Evolutionary conservation across 2,113 vertebrate species (phyloP), one percentile per base, ranked within the genome.

Genomic region (Picathartes gymnocephalus): DNA sequence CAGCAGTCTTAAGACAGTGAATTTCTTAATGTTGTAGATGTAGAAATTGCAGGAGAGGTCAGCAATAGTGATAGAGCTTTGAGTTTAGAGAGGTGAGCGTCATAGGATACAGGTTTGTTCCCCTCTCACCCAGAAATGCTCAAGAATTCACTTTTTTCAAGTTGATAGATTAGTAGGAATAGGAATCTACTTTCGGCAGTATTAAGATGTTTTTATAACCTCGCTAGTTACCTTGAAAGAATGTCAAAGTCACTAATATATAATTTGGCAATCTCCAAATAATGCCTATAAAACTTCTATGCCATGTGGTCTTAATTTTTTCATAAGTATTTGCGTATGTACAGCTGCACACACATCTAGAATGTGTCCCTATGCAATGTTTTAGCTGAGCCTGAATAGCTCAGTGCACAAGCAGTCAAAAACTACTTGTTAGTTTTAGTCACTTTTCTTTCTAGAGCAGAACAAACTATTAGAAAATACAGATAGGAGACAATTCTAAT

Each of bases 141-240:
- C 12, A 48, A 44, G 16, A 31, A 28, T 50, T 45, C 8, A 5
- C 18, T 48, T 65, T 45, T 85, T 82, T 65, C n/a, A 72, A 72
- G 50, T 35, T 72, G 28, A 15, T 53, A 25, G 3, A 1, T 86
- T 57, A 54, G 39, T 35, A 58, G 24, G 51, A 92, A 56, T 86
- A 74, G 69, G 44, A 84, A 25, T 68, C 27, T 68, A 11, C 31
- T 83, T 83, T 83, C 35, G 51, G 64, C 44, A 56, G 53, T 74
- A 91, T 88, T 78, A 74, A 81, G 82, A 80, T 70, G 37, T 90
- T 96, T 93, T 88, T 95, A 80, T 24, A 80, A 42, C 74, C 79
- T 94, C 13, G 1, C 94, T 90, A 86, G 42, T 93, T 88, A 66
- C 45, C 62, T 94, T 42, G 66, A 51, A 95, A 89, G 72, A 92